Base-by-base conservation (phyloP, 2,888 invertebrate genomes). In the Lithophane socia region DNA sequence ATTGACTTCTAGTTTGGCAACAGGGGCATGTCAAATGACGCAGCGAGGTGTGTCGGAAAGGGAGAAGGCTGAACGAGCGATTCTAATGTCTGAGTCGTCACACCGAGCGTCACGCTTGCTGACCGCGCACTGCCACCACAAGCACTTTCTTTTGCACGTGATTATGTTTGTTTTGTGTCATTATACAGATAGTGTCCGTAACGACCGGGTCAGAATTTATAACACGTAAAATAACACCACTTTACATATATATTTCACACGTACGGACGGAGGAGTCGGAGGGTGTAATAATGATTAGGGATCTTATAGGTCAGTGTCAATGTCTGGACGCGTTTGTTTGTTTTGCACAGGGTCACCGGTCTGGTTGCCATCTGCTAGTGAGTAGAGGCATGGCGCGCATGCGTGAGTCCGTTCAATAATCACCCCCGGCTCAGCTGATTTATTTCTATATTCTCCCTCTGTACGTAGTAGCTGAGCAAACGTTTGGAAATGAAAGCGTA, bases 61-160 rank as follows among this genome's bases (percentile, higher is more conserved):
- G 93, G 93, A 94, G 94, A 92, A 93, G 89, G 89, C 86, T 82
- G 86, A 91, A 89, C 89, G 89, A 93, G 90, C 92, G 92, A 89
- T 91, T 93, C 91, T 92, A 92, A 93, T 92, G 92, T 89, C 91
- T 88, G 88, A 91, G 90, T 89, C 93, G 93, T 94, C 92, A 93
- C 91, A 92, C 87, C 89, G 87, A 87, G 87, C 91, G 95, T 95
- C 94, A 95, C 94, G 95, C 94, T 95, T 84, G 89, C 87, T 93
- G 93, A 88, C 82, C 91, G 90, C 90, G 88, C 87, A 87, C 90
- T 89, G 91, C 91, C 91, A 92, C 89, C 91, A 90, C 91, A 89
- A 92, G 91, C 95, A 96, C 96, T 96, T 96, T 96, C 96, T 95
- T 96, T 94, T 94, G 92, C 93, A 94, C 93, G 92, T 93, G 92